Evolutionary conservation across 2,888 invertebrate species (phyloP).

Genomic region (Clistopyga incitator): DNA sequence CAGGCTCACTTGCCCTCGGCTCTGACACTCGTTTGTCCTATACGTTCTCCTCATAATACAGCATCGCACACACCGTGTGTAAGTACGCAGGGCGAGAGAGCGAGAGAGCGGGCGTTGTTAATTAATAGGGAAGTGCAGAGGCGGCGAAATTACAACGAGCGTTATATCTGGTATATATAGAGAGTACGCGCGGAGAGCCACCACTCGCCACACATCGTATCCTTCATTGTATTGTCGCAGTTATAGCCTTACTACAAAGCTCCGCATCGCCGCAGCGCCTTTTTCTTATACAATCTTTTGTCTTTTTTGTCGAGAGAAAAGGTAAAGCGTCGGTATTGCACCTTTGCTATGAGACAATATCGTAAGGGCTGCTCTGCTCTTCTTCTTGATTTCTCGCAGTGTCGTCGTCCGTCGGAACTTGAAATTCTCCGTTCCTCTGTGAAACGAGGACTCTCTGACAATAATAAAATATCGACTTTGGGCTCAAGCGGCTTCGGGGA

Average conservation of each 20-base stretch:
- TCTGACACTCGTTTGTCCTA: conserved; percentile 24
- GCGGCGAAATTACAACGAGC: conserved; percentile 68
- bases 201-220: background rate
- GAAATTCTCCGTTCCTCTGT: background rate
- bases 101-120: conserved; percentile 67
- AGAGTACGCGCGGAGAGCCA: background rate
- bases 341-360: conserved; percentile 11
- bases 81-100: conserved; percentile 46
- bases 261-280: conserved; percentile 13
- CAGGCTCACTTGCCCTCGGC: background rate
- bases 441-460: conserved; percentile 10
- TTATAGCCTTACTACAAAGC: conserved; percentile 10
- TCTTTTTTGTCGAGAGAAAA: conserved; percentile 33
- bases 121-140: conserved; percentile 80
- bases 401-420: conserved; percentile 1
- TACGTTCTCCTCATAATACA: conserved; percentile 40
- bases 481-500: background rate
- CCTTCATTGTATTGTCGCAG: conserved; percentile 42
- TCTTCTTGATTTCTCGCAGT: conserved; percentile 30
- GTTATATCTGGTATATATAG: conserved; percentile 33
- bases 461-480: conserved; percentile 64
- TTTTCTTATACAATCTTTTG: conserved; percentile 46
- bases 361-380: background rate
- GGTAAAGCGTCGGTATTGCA: conserved; percentile 36
- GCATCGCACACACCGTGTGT: conserved; percentile 35